Conservation (phyloP, 64 coral and sea anemone genomes). For the Pachyseris speciosa region DNA sequence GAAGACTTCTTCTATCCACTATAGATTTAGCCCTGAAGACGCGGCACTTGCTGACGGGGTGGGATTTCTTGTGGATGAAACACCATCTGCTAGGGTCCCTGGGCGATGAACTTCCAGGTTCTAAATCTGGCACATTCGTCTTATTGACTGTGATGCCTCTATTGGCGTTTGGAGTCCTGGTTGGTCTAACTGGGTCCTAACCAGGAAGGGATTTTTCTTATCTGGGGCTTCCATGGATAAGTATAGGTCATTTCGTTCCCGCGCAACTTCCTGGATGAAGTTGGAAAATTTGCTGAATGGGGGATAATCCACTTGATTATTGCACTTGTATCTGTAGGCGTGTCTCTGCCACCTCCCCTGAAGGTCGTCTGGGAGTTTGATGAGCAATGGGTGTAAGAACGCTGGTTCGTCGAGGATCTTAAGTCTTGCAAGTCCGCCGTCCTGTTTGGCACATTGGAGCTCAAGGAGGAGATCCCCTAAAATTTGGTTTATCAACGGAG, state of each 20-base stretch:
- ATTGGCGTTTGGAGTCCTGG: neutral
- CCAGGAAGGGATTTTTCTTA: neutral
- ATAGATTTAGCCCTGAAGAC: constrained; percentile 39
- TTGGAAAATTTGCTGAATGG: constrained; percentile 25
- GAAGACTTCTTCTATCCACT: constrained; percentile 44
- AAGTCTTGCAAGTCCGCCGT: constrained; percentile 30
- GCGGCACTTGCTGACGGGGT: constrained; percentile 58
- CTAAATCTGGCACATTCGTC: neutral
- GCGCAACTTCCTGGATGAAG: constrained; percentile 57
- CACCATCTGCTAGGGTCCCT: constrained; percentile 33
- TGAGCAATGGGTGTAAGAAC: constrained; percentile 54
- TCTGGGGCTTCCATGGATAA: neutral
- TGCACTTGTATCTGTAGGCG: constrained; percentile 46
- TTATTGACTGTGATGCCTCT: neutral
- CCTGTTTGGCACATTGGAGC: constrained; percentile 48
- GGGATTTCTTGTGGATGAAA: constrained; percentile 32
- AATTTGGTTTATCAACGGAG: no score
- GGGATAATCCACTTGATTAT: constrained; percentile 27
- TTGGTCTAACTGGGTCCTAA: neutral
- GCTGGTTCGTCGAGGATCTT: constrained; percentile 58
- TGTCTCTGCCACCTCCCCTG: constrained; percentile 73
- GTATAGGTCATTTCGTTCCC: constrained; percentile 52
- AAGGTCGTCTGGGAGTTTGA: constrained; percentile 43
- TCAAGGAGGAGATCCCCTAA: constrained; percentile 43
- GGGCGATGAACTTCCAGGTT: neutral